Conservation (phyloP, 1,140 invertebrate species). For the Saccostrea cuccullata region DNA sequence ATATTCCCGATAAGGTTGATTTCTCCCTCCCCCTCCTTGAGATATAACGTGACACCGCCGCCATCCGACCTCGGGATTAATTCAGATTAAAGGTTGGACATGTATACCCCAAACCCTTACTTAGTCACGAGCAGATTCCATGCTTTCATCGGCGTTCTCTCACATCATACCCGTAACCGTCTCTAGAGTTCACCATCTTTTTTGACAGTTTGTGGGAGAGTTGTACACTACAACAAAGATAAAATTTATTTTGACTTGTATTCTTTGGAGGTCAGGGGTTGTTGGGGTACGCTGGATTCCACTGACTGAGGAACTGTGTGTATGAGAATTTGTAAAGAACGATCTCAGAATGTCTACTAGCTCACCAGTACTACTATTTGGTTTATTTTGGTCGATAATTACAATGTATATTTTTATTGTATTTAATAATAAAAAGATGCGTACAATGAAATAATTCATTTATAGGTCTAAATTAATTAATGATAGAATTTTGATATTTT, state of each 20-base stretch:
- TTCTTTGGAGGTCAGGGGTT: neutral
- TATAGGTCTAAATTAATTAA: neutral
- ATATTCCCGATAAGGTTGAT: slow-evolving; percentile 24
- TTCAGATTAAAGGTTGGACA: neutral
- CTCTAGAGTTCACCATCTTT: neutral
- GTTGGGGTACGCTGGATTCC: neutral
- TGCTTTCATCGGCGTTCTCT: neutral
- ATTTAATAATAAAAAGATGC: neutral
- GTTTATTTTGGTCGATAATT: neutral
- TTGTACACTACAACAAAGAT: neutral
- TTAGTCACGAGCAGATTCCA: neutral
- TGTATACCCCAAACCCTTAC: neutral
- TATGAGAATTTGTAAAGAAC: neutral
- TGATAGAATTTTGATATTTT: neutral
- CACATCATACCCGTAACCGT: neutral
- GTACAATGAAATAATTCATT: neutral
- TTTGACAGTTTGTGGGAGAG: neutral
- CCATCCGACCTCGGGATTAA: neutral
- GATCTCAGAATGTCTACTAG: neutral
- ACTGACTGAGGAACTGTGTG: neutral
- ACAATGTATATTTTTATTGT: neutral
- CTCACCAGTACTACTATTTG: neutral
- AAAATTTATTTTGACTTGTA: neutral
- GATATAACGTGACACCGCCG: neutral
- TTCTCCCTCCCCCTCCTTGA: neutral